Base-by-base conservation (phyloP, 2,888 invertebrate genomes). In the Auanema sp. region DNA sequence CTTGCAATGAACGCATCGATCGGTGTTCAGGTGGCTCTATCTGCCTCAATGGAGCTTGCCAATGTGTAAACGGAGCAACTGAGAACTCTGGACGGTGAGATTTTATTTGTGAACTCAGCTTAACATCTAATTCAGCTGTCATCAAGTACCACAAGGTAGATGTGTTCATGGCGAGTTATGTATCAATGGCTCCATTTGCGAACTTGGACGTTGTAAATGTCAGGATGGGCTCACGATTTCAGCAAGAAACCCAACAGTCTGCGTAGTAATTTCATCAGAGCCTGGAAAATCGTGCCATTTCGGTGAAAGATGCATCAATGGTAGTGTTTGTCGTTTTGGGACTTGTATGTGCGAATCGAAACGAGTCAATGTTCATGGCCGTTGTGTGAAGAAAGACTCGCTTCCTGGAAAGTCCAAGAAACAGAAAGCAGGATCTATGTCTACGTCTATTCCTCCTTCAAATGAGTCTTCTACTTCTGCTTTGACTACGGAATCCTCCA, bases 131-230 rank as follows among this genome's bases (percentile, higher is more conserved):
- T 43, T 24, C 33, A 63, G 63, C 21, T 79, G 77, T 43, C 74
- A 72, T 12, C 75, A 77, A 41, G 42, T 53, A 8, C 72, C 79
- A 11, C 75, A 74, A 2, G 74, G 75, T 21, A 60, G 69, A 33
- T 80, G 81, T 57, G 58, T 66, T n/a, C 51, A 70, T 49, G 83
- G 82, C 14, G 75, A 83, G 68, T 66, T 70, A 60, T 83, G 83
- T 68, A 62, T 73, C 18, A 77, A 73, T 33, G 78, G 76, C 58
- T 70, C 79, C 14, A 57, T 68, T 51, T 83, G 83, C 64, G 69
- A 74, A 47, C 67, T 77, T 24, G 80, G 80, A 33, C 58, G 75
- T 18, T 83, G 83, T 60, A 75, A 78, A 33, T 83, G 83, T 60
- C 66, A 60, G n/a, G 58, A 55, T 12, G 69, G 69, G 23, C 58